Percentiles rank a stretch among this genome's conserved stretches.
Conservation (phyloP, 2,888 invertebrate genomes). For the Aphelenchoides bicaudatus region DNA sequence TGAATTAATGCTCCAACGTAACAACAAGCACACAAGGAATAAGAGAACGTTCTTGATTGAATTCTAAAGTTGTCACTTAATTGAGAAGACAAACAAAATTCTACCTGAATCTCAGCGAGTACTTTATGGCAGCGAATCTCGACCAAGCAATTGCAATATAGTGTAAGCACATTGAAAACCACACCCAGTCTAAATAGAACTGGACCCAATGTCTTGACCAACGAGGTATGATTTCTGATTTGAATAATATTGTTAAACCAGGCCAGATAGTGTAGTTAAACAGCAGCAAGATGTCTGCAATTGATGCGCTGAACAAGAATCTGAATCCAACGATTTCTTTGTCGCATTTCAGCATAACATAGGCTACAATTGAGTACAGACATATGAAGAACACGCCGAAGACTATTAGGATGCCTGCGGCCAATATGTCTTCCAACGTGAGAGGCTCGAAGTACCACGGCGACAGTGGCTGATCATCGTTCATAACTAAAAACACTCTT, state of each 20-base stretch:
- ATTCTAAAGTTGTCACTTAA: too few relatives aligned
- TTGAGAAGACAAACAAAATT: too few relatives aligned
- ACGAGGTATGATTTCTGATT: slow-evolving; percentile 46
- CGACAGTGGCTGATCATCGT: too few relatives aligned
- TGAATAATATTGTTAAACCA: slow-evolving; percentile 48
- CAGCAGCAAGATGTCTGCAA: slow-evolving; percentile 49
- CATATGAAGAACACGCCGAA: slow-evolving; percentile 45
- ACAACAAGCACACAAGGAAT: slow-evolving; percentile 44
- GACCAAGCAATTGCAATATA: slow-evolving; percentile 53
- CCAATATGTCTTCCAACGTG: slow-evolving; percentile 42
- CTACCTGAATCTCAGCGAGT: slow-evolving; percentile 38
- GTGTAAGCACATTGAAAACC: slow-evolving; percentile 58
- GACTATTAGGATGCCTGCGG: slow-evolving; percentile 41
- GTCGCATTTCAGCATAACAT: slow-evolving; percentile 50
- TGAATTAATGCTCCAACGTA: slow-evolving; percentile 49
- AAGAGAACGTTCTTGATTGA: slow-evolving; percentile 40
- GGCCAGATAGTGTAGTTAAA: slow-evolving; percentile 56
- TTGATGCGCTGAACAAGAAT: slow-evolving; percentile 46
- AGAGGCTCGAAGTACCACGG: slow-evolving; percentile 42
- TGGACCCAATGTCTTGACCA: slow-evolving; percentile 49
- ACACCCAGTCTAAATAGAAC: slow-evolving; percentile 17
- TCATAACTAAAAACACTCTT: too few relatives aligned
- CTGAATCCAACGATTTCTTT: slow-evolving; percentile 58
- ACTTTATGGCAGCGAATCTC: slow-evolving; percentile 52
- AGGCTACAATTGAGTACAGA: slow-evolving; percentile 45